Evolutionary conservation across 1,140 invertebrate species (phyloP).

Genomic region (Orius insidiosus): DNA sequence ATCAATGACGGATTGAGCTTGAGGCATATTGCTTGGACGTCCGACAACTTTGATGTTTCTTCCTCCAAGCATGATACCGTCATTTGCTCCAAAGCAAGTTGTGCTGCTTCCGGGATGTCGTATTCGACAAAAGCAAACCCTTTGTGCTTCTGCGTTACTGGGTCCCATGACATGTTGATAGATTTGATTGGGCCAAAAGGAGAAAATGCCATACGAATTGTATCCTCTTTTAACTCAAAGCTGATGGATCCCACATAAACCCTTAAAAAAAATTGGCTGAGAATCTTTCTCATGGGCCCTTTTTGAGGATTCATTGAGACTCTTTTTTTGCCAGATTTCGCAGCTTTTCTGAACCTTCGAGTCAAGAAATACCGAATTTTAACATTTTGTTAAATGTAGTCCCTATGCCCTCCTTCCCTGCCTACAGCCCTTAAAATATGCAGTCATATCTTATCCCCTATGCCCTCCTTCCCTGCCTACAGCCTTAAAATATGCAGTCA

Average conservation of each 20-base stretch:
- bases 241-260: constrained; percentile 99
- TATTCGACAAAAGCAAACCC: constrained; percentile 99
- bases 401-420: too few species aligned
- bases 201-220: constrained; percentile 90
- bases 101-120: constrained; percentile 97
- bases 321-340: too few species aligned
- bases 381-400: too few species aligned
- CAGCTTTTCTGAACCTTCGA: too few species aligned
- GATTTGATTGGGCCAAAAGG: constrained; percentile 99
- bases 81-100: constrained; percentile 97
- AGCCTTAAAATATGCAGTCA: too few species aligned
- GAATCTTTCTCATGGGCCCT: too few species aligned
- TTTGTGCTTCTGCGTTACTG: constrained; percentile 98
- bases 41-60: constrained; percentile 43
- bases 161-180: constrained; percentile 99
- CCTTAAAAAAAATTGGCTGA: constrained; percentile 39
- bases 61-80: constrained; percentile 95
- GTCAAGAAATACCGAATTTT: too few species aligned
- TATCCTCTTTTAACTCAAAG: constrained; percentile 98
- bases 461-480: too few species aligned
- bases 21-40: constrained; percentile 95
- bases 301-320: too few species aligned
- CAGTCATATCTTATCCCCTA: too few species aligned
- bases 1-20: constrained; percentile 98
- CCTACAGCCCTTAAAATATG: too few species aligned